Conservation (phyloP, 1,140 invertebrate genomes). For the Camponotus pennsylvanicus region DNA sequence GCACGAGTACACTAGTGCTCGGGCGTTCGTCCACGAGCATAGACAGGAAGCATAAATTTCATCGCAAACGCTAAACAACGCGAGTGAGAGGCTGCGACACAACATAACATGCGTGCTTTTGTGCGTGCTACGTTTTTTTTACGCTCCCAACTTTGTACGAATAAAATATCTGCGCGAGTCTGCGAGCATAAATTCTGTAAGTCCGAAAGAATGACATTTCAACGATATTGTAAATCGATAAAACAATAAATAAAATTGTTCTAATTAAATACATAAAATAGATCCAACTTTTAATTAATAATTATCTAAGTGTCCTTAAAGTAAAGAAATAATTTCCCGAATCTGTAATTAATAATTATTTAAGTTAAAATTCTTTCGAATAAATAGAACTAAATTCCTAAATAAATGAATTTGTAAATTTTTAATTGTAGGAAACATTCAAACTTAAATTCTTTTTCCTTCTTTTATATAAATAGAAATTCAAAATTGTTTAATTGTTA, state of each 20-base stretch:
- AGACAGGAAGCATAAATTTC: conserved; percentile 85
- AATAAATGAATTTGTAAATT: not conserved
- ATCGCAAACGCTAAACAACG: conserved; percentile 80
- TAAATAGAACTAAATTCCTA: not conserved
- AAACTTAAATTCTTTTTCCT: not conserved
- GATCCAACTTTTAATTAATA: not conserved
- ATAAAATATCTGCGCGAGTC: not conserved
- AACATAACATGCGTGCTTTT: conserved; percentile 9
- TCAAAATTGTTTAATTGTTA: not conserved
- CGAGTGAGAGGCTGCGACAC: conserved; percentile 55
- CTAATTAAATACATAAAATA: not conserved
- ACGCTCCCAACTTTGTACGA: not conserved
- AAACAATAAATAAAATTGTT: not conserved
- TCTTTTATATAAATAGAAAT: not conserved
- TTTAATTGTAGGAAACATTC: not conserved
- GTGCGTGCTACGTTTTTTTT: not conserved
- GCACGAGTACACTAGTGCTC: not conserved
- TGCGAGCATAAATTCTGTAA: not conserved
- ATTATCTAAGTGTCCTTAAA: too few relatives aligned
- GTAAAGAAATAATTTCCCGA: too few relatives aligned
- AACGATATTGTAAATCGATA: not conserved
- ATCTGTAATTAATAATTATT: not conserved
- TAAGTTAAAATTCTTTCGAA: not conserved
- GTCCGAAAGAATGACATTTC: not conserved
- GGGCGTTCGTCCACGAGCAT: conserved; percentile 46